Evolutionary conservation across 2,797 vertebrate species (phyloP), one percentile per base, ranked within the genome.

Genomic region (Rhinophrynus dorsalis): DNA sequence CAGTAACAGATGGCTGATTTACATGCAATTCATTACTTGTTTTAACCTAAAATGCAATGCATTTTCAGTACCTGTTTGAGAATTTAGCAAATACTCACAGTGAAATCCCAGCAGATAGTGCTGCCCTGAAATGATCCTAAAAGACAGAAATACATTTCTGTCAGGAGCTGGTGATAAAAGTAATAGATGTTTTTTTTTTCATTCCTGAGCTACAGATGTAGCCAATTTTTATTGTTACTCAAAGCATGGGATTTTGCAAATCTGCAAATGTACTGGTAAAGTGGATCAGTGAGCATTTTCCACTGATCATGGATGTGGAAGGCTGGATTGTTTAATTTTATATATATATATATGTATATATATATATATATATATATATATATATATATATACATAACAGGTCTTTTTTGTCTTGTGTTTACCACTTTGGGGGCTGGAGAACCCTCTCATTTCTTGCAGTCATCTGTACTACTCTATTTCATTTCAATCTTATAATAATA

Each of bases 101-200:
- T 32, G 50, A 54, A 70, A 45, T 68, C 58, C 35, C 58, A 70
- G 50, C 57, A 69, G 57, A 62, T 32, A 47, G 47, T 33, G 47
- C 37, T 69, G 67, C 38, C 67, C 56, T 70, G 67, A 70, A 70
- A 55, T 62, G 37, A 70, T 70, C 58, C 23, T 45, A 15, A 55
- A 55, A 26, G 26, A 26, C 26, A 54, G 27, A 54, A 44, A 40
- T n/a, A 48, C 18, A 48, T 29, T 35, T 13, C 20, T 44, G 17
- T 69, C 8, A 23, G 6, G 42, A 55, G 52, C 27, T 27, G 24
- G 9, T 54, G 24, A 44, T 45, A 52, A 18, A 44, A 17, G 42
- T 18, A 54, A 42, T 42, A 45, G 47, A 9, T 54, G 40, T 58
- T 54, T 1, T 60, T 13, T n/a, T 44, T 6, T 54, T 52, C 13